Evolutionary conservation across 2,797 vertebrate genomes (phyloP).

Genomic region (Epinephelus awoara): DNA sequence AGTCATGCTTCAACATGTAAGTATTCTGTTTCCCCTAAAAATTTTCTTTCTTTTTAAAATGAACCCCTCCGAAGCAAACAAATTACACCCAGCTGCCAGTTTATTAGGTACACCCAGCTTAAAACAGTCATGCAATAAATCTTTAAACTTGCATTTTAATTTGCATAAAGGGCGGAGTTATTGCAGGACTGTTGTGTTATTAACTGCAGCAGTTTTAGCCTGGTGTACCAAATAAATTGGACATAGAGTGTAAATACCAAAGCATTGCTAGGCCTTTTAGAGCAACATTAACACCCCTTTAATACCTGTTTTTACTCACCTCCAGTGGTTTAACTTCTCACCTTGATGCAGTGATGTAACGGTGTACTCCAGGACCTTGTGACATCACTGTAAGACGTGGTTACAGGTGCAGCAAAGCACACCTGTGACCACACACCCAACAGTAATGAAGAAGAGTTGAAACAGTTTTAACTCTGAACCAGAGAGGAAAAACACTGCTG

Average conservation of each 20-base stretch:
- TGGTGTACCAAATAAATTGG: not conserved
- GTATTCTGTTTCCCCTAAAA: slow-evolving; percentile 12
- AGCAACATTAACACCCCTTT: not conserved
- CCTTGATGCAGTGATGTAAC: slow-evolving; percentile 17
- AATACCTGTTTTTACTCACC: slow-evolving; percentile 1
- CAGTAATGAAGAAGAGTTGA: not conserved
- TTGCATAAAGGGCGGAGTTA: not conserved
- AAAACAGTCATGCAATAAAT: not conserved
- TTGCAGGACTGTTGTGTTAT: not conserved
- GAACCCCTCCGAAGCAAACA: not conserved
- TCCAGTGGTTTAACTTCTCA: slow-evolving; percentile 5
- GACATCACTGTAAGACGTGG: not conserved
- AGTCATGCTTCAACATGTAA: slow-evolving; percentile 19
- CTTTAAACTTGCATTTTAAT: not conserved
- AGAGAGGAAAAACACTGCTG: not conserved
- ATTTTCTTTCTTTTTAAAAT: slow-evolving; percentile 8
- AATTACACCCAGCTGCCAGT: not conserved
- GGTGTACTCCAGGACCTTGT: slow-evolving; percentile 5
- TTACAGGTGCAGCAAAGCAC: not conserved
- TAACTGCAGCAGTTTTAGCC: not conserved
- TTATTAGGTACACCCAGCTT: not conserved
- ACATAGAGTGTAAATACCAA: slow-evolving; percentile 3
- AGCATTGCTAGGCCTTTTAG: not conserved
- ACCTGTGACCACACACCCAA: not conserved
- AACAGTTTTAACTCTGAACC: not conserved